These are phyloP conservation scores for Hydrolagus colliei DNA, from an alignment of 2,797 vertebrate species.

Conservation along the genomic window DNA sequence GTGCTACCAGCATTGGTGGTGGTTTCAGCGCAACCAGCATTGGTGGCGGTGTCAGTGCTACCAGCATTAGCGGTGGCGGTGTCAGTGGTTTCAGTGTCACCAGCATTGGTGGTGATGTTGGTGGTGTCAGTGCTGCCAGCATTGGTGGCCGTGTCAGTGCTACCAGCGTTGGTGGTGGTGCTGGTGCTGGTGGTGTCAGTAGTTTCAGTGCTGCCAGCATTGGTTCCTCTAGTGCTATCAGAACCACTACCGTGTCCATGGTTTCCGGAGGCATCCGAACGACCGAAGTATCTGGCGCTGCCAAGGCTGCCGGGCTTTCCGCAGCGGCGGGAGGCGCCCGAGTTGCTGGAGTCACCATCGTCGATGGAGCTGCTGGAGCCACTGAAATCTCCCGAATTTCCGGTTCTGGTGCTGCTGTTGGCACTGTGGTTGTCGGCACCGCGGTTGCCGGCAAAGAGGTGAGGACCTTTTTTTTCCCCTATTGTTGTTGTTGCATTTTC, in stretches of 20 bases:
- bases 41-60: background rate
- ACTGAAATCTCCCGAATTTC: background rate
- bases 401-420: background rate
- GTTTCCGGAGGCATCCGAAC: slow-evolving; percentile 38
- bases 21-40: background rate
- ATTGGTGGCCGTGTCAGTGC: background rate
- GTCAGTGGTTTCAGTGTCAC: background rate
- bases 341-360: slow-evolving; percentile 29
- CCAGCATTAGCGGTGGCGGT: background rate
- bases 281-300: background rate
- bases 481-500: background rate
- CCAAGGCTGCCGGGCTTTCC: background rate
- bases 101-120: background rate
- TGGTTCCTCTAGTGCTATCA: background rate
- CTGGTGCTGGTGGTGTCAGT: background rate
- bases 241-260: slow-evolving; percentile 51
- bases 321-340: background rate
- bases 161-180: background rate
- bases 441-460: slow-evolving; percentile 17
- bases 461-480: background rate
- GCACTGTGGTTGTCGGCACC: background rate
- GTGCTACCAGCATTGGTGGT: background rate
- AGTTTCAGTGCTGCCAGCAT: background rate
- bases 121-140: background rate
- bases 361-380: background rate